Evolutionary conservation across 2,113 vertebrate species (phyloP).

Genomic region (Oncorhynchus mykiss): DNA sequence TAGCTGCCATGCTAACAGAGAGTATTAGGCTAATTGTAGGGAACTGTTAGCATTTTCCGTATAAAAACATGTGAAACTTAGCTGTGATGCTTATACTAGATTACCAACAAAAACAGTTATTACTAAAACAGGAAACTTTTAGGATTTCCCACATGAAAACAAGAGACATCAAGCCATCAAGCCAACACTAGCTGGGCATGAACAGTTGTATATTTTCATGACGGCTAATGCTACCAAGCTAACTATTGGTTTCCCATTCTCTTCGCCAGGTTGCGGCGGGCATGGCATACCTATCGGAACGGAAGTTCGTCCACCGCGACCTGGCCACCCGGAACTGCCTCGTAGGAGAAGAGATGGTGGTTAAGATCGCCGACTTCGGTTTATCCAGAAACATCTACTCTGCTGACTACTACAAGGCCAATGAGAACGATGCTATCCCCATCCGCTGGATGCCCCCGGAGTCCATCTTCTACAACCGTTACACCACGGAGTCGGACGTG

Average conservation of each 20-base stretch:
- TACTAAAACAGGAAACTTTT: too few species aligned
- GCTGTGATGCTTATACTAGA: too few species aligned
- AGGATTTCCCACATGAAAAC: too few species aligned
- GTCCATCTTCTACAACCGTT: slow-evolving; percentile 98
- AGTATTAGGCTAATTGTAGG: too few species aligned
- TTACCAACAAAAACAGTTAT: too few species aligned
- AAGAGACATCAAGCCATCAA: too few species aligned
- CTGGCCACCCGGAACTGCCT: slow-evolving; percentile 95
- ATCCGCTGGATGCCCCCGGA: slow-evolving; percentile 99
- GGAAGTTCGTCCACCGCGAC: slow-evolving; percentile 96
- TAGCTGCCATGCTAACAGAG: too few species aligned
- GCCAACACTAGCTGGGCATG: too few species aligned
- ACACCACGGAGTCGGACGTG: slow-evolving; percentile 94
- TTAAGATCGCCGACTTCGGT: slow-evolving; percentile 97
- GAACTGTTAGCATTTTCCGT: too few species aligned
- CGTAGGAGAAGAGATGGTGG: slow-evolving; percentile 90
- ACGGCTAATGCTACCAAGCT: too few species aligned
- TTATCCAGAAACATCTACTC: slow-evolving; percentile 97
- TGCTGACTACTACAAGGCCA: slow-evolving; percentile 97
- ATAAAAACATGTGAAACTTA: too few species aligned
- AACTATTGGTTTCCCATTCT: not conserved
- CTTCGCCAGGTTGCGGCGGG: slow-evolving; percentile 79
- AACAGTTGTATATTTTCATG: too few species aligned
- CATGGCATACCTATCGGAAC: slow-evolving; percentile 95
- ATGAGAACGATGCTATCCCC: slow-evolving; percentile 94